These are phyloP conservation scores for Gouania willdenowi DNA, from an alignment of 2,797 vertebrate species.

Conservation along the genomic window DNA sequence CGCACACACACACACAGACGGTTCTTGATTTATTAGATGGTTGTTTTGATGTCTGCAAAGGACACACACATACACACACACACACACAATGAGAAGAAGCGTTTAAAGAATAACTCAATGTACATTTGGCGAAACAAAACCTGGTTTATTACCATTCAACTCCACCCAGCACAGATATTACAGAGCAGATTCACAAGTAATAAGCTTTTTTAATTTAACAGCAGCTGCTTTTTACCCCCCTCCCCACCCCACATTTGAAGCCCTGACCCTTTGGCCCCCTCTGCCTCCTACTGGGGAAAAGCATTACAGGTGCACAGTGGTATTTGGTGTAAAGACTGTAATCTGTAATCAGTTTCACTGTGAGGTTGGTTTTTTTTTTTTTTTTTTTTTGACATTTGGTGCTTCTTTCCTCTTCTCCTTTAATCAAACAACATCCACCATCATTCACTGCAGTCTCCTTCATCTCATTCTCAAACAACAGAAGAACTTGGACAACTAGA, in stretches of 20 bases:
- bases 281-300: slow-evolving; percentile 64
- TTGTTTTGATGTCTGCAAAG: too few relatives aligned
- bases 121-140: slow-evolving; percentile 78
- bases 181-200: slow-evolving; percentile 83
- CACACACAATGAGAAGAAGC: too few relatives aligned
- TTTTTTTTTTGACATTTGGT: too few relatives aligned
- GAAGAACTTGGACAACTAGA: slow-evolving; percentile 67
- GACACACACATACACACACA: too few relatives aligned
- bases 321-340: slow-evolving; percentile 76
- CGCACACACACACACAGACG: too few relatives aligned
- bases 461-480: slow-evolving; percentile 61
- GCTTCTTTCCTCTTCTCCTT: slow-evolving; percentile 15
- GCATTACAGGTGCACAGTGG: slow-evolving; percentile 69
- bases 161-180: slow-evolving; percentile 83
- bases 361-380: slow-evolving; percentile 50
- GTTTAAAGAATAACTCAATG: slow-evolving; percentile 39
- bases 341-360: slow-evolving; percentile 54
- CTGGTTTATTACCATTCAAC: slow-evolving; percentile 83
- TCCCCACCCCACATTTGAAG: slow-evolving; percentile 29
- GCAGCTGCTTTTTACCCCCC: slow-evolving; percentile 70
- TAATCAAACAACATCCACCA: slow-evolving; percentile 56
- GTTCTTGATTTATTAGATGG: too few relatives aligned
- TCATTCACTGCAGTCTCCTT: slow-evolving; percentile 59
- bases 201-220: slow-evolving; percentile 78
- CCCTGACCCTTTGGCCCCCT: slow-evolving; percentile 19